These are phyloP conservation scores for Hiodon tergisus DNA, from an alignment of 2,113 vertebrate genomes.

Conservation along the genomic window DNA sequence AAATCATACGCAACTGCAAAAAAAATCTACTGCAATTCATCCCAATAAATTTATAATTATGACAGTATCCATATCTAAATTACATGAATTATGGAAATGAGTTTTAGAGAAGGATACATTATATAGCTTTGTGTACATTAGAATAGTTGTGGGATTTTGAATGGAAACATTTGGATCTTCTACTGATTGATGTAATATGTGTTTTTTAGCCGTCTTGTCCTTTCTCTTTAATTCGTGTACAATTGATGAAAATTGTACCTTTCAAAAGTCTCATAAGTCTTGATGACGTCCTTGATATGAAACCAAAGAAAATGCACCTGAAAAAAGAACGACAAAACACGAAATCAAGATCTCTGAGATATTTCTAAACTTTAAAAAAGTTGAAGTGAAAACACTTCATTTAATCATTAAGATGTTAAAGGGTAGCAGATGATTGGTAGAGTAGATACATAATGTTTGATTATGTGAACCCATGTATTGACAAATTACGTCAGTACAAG, in stretches of 20 bases:
- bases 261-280: conserved; percentile 90
- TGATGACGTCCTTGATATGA: conserved; percentile 91
- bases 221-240: no score
- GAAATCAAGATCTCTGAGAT: conserved; percentile 2
- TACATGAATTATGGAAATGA: no score
- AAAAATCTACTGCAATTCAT: not conserved
- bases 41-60: no score
- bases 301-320: conserved; percentile 97
- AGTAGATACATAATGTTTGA: conserved; percentile 12
- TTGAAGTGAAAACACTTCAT: not conserved
- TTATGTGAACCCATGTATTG: conserved; percentile 11
- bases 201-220: no score
- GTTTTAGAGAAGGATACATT: no score
- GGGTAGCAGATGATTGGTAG: not conserved
- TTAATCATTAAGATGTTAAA: conserved; percentile 8
- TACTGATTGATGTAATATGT: no score
- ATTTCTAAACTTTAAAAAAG: not conserved
- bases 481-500: conserved; percentile 7
- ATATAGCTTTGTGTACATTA: no score
- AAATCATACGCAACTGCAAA: not conserved
- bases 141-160: no score
- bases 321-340: conserved; percentile 26
- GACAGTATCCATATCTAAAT: no score
- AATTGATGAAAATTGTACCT: conserved; percentile 62
- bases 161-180: no score